Evolutionary conservation across 2,888 invertebrate species (phyloP).

Genomic region (Clanis bilineata): DNA sequence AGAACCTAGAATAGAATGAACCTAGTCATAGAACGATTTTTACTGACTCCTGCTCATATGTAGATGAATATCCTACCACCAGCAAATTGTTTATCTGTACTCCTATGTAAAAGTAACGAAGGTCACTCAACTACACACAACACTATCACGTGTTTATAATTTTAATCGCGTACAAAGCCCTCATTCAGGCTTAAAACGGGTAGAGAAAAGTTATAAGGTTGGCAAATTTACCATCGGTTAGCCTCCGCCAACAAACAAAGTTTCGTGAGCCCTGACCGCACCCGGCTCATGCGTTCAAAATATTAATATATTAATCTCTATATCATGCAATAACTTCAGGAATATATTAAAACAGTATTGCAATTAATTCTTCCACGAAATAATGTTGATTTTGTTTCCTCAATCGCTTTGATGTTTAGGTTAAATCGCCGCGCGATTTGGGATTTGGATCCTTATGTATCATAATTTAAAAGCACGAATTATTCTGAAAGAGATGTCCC

Average conservation of each 20-base stretch:
- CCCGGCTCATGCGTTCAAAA: not conserved
- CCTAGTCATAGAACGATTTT: no score
- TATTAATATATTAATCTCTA: not conserved
- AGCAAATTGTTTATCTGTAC: no score
- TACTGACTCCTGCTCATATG: no score
- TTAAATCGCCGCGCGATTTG: not conserved
- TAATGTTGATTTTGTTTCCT: not conserved
- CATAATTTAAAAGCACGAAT: no score
- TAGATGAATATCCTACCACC: no score
- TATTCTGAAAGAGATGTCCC: no score
- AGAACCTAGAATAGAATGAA: no score
- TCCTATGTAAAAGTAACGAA: not conserved
- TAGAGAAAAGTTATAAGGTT: not conserved
- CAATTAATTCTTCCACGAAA: not conserved
- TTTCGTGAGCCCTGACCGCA: not conserved
- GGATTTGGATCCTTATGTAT: not conserved
- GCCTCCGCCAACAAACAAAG: constrained; percentile 7
- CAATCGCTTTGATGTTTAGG: not conserved
- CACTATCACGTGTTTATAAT: not conserved
- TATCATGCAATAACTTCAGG: not conserved
- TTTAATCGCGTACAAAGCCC: not conserved
- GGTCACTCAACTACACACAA: no score
- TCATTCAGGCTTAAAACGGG: not conserved
- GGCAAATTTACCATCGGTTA: not conserved
- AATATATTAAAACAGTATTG: not conserved